Percentiles rank a stretch among this genome's conserved stretches.
Evolutionary conservation across 2,888 invertebrate species (phyloP).

Genomic region (Cephonodes hylas): DNA sequence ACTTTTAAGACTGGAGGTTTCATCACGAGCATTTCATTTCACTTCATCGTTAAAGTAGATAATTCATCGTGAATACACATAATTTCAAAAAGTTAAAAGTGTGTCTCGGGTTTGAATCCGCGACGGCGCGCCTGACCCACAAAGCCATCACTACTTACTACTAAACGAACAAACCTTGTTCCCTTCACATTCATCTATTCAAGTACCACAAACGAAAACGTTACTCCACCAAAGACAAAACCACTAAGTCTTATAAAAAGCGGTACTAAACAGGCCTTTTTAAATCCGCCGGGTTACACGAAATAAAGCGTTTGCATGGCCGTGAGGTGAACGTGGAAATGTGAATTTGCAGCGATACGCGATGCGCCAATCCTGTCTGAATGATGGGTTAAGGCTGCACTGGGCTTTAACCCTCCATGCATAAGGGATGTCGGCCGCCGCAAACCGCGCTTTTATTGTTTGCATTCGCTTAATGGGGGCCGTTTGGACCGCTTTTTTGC

Average conservation of each 20-base stretch:
- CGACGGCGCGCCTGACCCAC: no score
- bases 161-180: no score
- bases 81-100: no score
- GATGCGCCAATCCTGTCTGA: neutral
- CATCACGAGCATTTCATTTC: no score
- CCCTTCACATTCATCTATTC: no score
- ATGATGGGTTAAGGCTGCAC: neutral
- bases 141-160: no score
- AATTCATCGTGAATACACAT: no score
- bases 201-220: no score
- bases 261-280: neutral
- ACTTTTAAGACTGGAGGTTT: no score
- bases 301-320: neutral
- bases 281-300: neutral
- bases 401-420: neutral
- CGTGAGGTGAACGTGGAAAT: neutral
- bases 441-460: neutral
- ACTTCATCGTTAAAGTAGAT: no score
- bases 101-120: no score
- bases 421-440: neutral
- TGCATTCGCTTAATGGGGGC: neutral
- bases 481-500: neutral
- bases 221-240: neutral
- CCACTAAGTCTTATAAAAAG: neutral
- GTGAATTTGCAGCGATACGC: neutral